Percentiles rank a stretch among this genome's conserved stretches.
Evolutionary conservation across 2,797 vertebrate genomes (phyloP).

Genomic region (Anisognathus igniventris): DNA sequence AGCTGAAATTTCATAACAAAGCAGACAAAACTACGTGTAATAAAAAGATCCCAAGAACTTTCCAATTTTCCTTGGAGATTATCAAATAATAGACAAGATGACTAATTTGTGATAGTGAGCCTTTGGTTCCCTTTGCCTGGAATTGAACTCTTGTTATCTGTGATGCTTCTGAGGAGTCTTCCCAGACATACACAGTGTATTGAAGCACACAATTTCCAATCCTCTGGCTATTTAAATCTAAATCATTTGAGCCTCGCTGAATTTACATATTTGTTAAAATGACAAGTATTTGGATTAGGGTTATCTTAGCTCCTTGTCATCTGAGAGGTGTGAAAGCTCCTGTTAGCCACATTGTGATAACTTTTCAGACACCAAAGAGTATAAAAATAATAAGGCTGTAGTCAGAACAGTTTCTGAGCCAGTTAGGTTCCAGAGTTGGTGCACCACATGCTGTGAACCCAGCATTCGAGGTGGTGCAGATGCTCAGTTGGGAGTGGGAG

Average conservation of each 20-base stretch:
- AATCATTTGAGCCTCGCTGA: neutral
- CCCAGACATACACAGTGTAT: neutral
- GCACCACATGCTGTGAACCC: neutral
- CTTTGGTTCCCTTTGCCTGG: neutral
- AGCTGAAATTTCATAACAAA: neutral
- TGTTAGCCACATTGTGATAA: neutral
- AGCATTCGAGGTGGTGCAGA: neutral
- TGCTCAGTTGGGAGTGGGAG: rapidly evolving
- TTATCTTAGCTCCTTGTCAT: neutral
- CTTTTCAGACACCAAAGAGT: neutral
- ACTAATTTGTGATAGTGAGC: neutral
- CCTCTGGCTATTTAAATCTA: neutral
- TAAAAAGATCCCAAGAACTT: neutral
- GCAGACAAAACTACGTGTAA: neutral
- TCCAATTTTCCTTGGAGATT: neutral
- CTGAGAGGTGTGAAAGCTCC: neutral
- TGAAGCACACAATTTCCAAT: neutral
- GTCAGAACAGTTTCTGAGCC: neutral
- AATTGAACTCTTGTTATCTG: neutral
- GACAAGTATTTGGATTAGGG: neutral
- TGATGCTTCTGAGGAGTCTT: neutral
- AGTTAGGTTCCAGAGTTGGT: neutral
- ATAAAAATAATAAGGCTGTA: neutral
- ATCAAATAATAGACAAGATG: neutral
- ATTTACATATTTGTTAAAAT: neutral